phyloP scores from a whole-genome alignment of 2,113 vertebrate species.

The Triplophysa siluroides region DNA sequence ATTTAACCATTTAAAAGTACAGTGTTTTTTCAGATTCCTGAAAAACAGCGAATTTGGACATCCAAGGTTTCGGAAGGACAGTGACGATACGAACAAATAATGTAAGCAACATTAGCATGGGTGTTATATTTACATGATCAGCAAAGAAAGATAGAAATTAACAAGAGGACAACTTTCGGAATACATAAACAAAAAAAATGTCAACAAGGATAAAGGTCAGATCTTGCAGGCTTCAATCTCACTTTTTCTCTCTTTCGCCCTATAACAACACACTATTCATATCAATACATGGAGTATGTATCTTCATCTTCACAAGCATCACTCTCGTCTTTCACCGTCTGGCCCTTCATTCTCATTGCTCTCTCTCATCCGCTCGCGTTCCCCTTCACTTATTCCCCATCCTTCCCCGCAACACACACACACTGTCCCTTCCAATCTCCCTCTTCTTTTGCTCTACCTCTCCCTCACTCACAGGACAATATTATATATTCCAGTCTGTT shows the following conservation, averaged over 20 bases:
- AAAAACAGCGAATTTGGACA: too few relatives aligned
- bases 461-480: slow-evolving; percentile 70
- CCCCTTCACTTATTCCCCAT: slow-evolving; percentile 48
- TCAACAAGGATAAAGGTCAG: neutral
- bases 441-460: slow-evolving; percentile 65
- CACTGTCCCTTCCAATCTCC: slow-evolving; percentile 79
- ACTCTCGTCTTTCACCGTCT: slow-evolving; percentile 44
- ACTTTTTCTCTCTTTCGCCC: slow-evolving; percentile 53
- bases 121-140: too few relatives aligned
- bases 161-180: neutral
- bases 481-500: slow-evolving; percentile 84
- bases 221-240: slow-evolving; percentile 19
- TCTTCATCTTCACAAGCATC: slow-evolving; percentile 24
- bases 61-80: too few relatives aligned
- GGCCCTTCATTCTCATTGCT: slow-evolving; percentile 44
- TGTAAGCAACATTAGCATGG: too few relatives aligned
- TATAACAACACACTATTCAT: neutral
- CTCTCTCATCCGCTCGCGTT: slow-evolving; percentile 42
- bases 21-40: too few relatives aligned
- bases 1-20: too few relatives aligned
- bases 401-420: slow-evolving; percentile 66
- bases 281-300: slow-evolving; percentile 22
- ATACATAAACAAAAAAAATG: slow-evolving; percentile 1
- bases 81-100: too few relatives aligned
- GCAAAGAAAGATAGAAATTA: too few relatives aligned